Base-by-base conservation (phyloP, 2,888 invertebrate species). In the Platycheirus albimanus region DNA sequence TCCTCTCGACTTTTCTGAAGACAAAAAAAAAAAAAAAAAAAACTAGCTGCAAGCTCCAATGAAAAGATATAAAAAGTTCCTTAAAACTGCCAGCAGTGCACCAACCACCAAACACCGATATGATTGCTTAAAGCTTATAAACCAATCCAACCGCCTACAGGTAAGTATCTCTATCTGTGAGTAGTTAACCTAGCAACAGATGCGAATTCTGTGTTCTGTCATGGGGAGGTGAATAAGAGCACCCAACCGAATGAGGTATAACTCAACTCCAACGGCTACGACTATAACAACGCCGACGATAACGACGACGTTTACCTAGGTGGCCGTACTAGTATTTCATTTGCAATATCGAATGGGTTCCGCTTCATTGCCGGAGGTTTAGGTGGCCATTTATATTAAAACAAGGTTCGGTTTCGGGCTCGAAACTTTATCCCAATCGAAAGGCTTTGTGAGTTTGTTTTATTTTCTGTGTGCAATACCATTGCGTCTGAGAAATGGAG, bases 311-410 rank as follows among this genome's bases (percentile, higher is more conserved):
- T 52, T 75, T 70, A 51, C 76, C 80, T 80, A 75, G 80, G 64
- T 51, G 51, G n/a, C 2, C n/a, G n/a, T 64, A 24, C 80, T 80
- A 71, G 64, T 81, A 76, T 76, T 81, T 81, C 64, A 76, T 52
- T 67, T 63, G 61, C 17, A 38, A 63, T 70, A 63, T 63, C 67
- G 61, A 63, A 67, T 64, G 76, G 66, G 76, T 76, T 81, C 52
- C 70, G 80, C 80, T 76, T 81, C 64, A 81, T 71, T 76, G 79
- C 63, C 43, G 71, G 64, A 76, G 76, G 76, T 56, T 80, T 47
- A 47, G 49, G 41, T 67, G 51, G 75, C 30, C 45, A 33, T 36
- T 30, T 33, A 6, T 28, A 17, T 17, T 30, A 13, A 51, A 33
- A 51, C 30, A 20, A 30, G 64, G 43, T 70, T 81, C 51, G 58